Percentiles rank a stretch among this genome's conserved stretches.
Conservation (phyloP, 1,140 invertebrate genomes). For the Sycophaga agraensis region DNA sequence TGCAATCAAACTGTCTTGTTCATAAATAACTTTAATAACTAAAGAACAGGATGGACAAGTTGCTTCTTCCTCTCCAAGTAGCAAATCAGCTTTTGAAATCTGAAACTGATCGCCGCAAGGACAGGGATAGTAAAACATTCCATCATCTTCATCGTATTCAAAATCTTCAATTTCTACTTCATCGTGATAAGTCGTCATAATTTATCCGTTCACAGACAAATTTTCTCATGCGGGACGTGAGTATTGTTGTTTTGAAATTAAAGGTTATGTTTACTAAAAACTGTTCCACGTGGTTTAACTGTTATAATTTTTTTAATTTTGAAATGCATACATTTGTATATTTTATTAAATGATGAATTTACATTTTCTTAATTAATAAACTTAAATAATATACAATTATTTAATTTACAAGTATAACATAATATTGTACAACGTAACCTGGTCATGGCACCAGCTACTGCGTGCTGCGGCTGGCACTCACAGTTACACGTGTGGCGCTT, state of each 20-base stretch:
- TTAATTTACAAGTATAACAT: too few relatives aligned
- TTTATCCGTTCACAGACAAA: too few relatives aligned
- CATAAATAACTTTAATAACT: slow-evolving; percentile 93
- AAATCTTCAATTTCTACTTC: slow-evolving; percentile 99
- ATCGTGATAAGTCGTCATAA: slow-evolving; percentile 94
- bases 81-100: slow-evolving; percentile 68
- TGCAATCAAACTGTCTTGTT: slow-evolving; percentile 52
- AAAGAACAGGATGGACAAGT: slow-evolving; percentile 98
- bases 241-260: not conserved
- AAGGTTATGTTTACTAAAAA: not conserved
- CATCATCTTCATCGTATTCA: slow-evolving; percentile 95
- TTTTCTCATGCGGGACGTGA: not conserved
- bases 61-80: slow-evolving; percentile 93
- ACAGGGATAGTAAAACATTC: slow-evolving; percentile 97
- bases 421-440: too few relatives aligned
- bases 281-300: not conserved
- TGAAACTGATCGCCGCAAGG: slow-evolving; percentile 98
- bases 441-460: too few relatives aligned
- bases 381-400: too few relatives aligned
- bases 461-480: too few relatives aligned
- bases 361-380: too few relatives aligned
- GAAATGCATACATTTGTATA: too few relatives aligned
- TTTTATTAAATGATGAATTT: too few relatives aligned
- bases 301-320: too few relatives aligned
- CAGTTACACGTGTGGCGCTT: too few relatives aligned